Base-by-base conservation (phyloP, 2,797 vertebrate species). In the Pitangus sulphuratus region DNA sequence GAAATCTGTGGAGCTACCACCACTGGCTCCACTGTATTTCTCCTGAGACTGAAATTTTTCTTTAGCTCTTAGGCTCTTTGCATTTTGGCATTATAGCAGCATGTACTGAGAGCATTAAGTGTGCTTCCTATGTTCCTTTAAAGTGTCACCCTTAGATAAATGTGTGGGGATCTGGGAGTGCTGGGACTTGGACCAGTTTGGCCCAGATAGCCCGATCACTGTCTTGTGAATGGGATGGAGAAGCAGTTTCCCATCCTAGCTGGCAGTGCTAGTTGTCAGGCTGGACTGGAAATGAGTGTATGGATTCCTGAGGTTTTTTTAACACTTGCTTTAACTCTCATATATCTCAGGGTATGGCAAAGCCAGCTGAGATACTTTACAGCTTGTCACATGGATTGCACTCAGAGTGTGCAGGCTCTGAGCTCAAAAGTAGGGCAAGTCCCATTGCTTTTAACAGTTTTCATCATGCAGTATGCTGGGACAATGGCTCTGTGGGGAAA, bases 61-160 rank as follows among this genome's bases (percentile, higher is more conserved):
- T 28, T 66, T 18, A 3, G 12, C 21, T 82, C 58, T 87, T 6
- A 42, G 12, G 19, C 22, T 74, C 15, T 54, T 69, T 26, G 17
- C 1, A 2, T 57, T 62, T 82, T 87, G 39, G 7, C 1, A 1
- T 53, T 25, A 2, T 6, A 54, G 24, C n/a, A 37, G 21, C 11
- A 4, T 14, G 14, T 40, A 35, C 1, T 68, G 40, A 42, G 45
- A 30, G 15, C 1, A 3, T 15, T 35, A 60, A 26, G 28, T 26
- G 17, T 1, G 3, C 21, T 68, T 62, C 3, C 2, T 6, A 3
- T 0, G 0, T 3, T 62, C 9, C 42, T 68, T 86, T 6, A 1
- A 19, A 42, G 30, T 6, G 14, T 45, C 22, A 51, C 22, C 30
- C 45, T 65, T 28, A 8, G 22, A 13, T 10, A 47, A 31, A 18